phyloP scores from a whole-genome alignment of 2,797 vertebrate genomes.

The Onychomys torridus region DNA sequence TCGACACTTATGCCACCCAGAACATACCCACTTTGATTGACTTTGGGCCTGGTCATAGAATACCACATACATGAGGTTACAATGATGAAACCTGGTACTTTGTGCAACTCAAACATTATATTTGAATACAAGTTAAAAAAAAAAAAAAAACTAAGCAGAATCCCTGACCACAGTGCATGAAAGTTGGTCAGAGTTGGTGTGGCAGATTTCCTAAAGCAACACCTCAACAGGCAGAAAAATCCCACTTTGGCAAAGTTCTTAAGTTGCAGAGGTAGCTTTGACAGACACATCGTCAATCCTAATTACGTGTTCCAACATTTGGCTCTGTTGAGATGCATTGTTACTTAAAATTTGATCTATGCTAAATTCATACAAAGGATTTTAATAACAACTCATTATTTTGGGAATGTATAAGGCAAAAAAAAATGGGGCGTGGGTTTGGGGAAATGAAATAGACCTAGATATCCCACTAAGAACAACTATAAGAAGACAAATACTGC shows the following conservation, averaged over 20 bases:
- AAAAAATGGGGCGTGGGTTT: neutral
- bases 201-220: neutral
- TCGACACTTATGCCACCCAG: neutral
- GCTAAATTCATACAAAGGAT: conserved; percentile 10
- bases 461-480: neutral
- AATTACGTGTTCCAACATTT: neutral
- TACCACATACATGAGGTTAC: too few species aligned
- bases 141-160: neutral
- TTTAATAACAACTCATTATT: conserved; percentile 25
- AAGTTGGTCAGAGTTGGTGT: neutral
- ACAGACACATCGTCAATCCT: neutral
- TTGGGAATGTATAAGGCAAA: neutral
- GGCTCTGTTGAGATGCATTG: neutral
- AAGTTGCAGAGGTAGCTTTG: neutral
- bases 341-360: conserved; percentile 19
- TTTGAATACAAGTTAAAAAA: neutral
- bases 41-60: neutral
- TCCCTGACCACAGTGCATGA: neutral
- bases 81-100: neutral
- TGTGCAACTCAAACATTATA: neutral
- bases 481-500: neutral
- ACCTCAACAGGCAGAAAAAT: neutral
- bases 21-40: neutral
- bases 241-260: neutral
- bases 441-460: neutral